Evolutionary conservation across 2,113 vertebrate species (phyloP), one percentile per base, ranked within the genome.

Genomic region (Tragulus kanchil): DNA sequence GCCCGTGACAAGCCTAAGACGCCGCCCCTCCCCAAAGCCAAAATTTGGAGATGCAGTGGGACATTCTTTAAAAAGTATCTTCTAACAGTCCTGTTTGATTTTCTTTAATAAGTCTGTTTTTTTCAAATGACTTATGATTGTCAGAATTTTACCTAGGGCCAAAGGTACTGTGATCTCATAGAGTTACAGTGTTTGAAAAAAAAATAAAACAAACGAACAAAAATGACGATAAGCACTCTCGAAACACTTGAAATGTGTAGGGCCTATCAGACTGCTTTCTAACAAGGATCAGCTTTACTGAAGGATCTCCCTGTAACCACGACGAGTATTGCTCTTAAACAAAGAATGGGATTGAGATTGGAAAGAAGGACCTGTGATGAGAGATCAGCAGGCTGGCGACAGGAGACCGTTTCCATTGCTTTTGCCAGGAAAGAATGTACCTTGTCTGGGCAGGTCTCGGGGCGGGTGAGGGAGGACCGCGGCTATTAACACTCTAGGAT

Each of bases 401-500:
- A 98, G 98, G 98, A 98, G 98, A 98, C 98, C 96, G 88, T 98
- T 98, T 97, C 98, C 99, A 97, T 98, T 97, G 98, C 98, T 98
- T 98, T 98, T 98, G 98, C 98, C 97, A 98, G 98, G 98, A 98
- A 97, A 98, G 95, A 98, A 98, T 97, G 92, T 89, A 95, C 96
- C 93, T 97, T 98, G 98, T 98, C 98, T 97, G 3, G 94, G 90
- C 77, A 96, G 89, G 69, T 36, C 50, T 58, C 0, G 42, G 88
- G 67, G 1, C 0, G 2, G 64, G 90, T 0, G 0, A 0, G 92
- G 93, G 56, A 17, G 92, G 78, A 26, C 97, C 98, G 97, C 93
- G 97, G 98, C 98, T 98, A 99, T 98, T 99, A 99, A 99, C 99
- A 99, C 99, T 99, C 99, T 98, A 99, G 98, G 98, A 99, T 99